phyloP scores from a whole-genome alignment of 1,140 invertebrate species.

The Rhyacophila brunnea region DNA sequence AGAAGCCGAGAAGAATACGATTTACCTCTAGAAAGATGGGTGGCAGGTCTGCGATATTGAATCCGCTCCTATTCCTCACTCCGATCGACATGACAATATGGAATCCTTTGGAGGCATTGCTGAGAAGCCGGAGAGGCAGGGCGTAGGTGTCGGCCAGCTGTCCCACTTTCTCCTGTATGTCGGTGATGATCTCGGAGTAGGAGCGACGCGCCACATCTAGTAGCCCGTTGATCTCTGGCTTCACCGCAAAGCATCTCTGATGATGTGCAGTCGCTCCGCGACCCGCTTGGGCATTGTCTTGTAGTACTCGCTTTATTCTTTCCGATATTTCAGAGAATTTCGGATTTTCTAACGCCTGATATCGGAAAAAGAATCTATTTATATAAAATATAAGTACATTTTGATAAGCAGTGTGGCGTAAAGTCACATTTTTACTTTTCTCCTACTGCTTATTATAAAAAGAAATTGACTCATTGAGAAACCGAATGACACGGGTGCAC shows the following conservation, averaged over 20 bases:
- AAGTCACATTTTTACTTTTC: too few species aligned
- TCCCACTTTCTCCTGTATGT: slow-evolving; percentile 68
- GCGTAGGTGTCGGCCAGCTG: slow-evolving; percentile 63
- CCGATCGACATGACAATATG: slow-evolving; percentile 65
- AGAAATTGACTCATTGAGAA: too few species aligned
- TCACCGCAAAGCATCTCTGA: slow-evolving; percentile 84
- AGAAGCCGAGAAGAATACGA: too few species aligned
- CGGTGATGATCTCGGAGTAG: slow-evolving; percentile 75
- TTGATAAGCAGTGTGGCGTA: too few species aligned
- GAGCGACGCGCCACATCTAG: slow-evolving; percentile 74
- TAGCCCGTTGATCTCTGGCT: slow-evolving; percentile 68
- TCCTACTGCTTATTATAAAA: too few species aligned
- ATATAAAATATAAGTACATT: too few species aligned
- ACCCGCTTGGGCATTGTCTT: slow-evolving; percentile 66
- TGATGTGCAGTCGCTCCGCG: slow-evolving; percentile 68
- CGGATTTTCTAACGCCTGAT: slow-evolving; percentile 48
- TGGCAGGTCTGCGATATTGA: slow-evolving; percentile 61
- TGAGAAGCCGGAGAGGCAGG: slow-evolving; percentile 64
- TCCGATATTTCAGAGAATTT: slow-evolving; percentile 58
- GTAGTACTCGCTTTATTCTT: slow-evolving; percentile 66
- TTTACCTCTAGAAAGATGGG: slow-evolving; percentile 66
- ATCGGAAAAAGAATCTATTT: background rate
- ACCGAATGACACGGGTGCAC: too few species aligned
- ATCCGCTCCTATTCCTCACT: slow-evolving; percentile 45
- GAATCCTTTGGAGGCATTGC: slow-evolving; percentile 70